Base-by-base conservation (phyloP, 2,797 vertebrate genomes). In the Synanceia verrucosa region DNA sequence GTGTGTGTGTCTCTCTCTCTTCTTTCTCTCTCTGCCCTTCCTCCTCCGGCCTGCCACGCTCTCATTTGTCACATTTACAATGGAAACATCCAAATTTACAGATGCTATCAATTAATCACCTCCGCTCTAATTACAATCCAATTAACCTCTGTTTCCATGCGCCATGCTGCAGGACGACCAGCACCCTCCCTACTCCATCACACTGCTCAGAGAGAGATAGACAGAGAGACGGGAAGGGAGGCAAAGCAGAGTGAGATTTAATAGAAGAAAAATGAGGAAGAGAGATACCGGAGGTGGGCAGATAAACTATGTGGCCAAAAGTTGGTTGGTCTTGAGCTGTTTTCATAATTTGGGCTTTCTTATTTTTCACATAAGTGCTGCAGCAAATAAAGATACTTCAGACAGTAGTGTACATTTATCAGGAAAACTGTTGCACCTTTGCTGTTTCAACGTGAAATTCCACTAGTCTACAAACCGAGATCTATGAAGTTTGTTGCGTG, bases 31-130 rank as follows among this genome's bases (percentile, higher is more conserved):
- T 44, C 84, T 87, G 86, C 78, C 83, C 85, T 88, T 88, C 76
- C 80, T 90, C 84, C 83, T 85, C 65, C 65, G 53, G 88, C 84
- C 82, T 78, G 73, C 85, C 79, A 81, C 64, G 67, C 83, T 89
- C 88, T 93, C 91, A 92, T 94, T 94, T 94, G 90, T 94, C 92
- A 92, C 90, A 89, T 91, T 91, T 93, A 93, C 93, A 93, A 93
- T 92, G 84, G 90, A 92, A 94, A 94, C 91, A 94, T 93, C 91
- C 91, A 92, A 91, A 95, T 92, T 92, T 93, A 93, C 92, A 91
- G 93, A 91, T 93, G 91, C 91, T 93, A 94, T 94, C 93, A 93
- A 94, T 94, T 93, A 94, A 94, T 94, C 92, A 92, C 90, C 90
- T 91, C 87, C 83, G 75, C 89, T 92, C 92, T 94, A 94, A 95